Evolutionary conservation across 2,888 invertebrate species (phyloP).

Genomic region (Pantelozetes paolii): DNA sequence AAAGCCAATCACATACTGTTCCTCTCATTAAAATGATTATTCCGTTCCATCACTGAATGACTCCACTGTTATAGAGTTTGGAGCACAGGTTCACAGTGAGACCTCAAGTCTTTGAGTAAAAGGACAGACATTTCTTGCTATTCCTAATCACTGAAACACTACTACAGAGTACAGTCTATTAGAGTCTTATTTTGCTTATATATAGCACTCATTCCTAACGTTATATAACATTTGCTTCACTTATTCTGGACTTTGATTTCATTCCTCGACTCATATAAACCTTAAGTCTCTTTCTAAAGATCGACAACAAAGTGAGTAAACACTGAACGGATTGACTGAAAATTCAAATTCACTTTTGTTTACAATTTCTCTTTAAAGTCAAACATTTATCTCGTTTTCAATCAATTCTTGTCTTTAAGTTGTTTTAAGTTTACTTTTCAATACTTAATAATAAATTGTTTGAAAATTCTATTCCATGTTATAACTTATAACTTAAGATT

Average conservation of each 20-base stretch:
- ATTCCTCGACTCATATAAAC: neutral
- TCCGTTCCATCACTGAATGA: slow-evolving; percentile 25
- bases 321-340: neutral
- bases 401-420: too few species aligned
- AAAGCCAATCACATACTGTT: slow-evolving; percentile 17
- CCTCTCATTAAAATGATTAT: slow-evolving; percentile 18
- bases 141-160: neutral
- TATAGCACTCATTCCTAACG: neutral
- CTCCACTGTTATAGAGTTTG: too few species aligned
- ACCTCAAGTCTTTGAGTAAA: too few species aligned
- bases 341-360: neutral
- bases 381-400: too few species aligned
- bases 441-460: too few species aligned
- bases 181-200: neutral
- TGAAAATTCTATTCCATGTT: too few species aligned
- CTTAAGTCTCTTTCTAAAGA: neutral
- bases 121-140: neutral
- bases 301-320: neutral
- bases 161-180: neutral
- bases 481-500: too few species aligned
- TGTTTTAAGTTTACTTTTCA: too few species aligned
- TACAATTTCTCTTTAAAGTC: too few species aligned
- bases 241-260: neutral
- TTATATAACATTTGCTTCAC: neutral
- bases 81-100: neutral